A percentile compares a stretch with the other conserved stretches of the same genome.
These are phyloP conservation scores for Chironomus tepperi DNA, from an alignment of 1,140 invertebrate genomes.

Conservation along the genomic window DNA sequence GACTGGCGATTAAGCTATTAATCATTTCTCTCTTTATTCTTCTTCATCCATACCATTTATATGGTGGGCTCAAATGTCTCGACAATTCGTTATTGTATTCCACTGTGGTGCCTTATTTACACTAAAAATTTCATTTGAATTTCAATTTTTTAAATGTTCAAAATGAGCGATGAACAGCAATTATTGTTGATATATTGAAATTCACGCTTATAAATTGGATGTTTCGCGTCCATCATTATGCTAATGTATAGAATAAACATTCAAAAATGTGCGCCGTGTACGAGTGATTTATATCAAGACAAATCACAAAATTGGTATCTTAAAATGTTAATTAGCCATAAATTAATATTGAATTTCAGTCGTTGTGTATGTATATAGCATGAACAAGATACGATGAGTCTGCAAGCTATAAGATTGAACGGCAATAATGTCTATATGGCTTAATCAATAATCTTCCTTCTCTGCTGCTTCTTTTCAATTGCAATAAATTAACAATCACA, in stretches of 20 bases:
- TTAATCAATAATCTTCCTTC: too few species aligned
- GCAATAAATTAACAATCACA: too few species aligned
- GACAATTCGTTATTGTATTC: neutral
- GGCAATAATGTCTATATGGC: too few species aligned
- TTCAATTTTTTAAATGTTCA: neutral
- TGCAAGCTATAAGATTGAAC: too few species aligned
- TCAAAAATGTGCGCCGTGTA: neutral
- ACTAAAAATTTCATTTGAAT: neutral
- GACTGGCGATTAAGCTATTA: neutral
- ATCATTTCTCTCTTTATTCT: neutral
- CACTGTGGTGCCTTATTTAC: neutral
- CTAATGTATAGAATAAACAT: slow-evolving; percentile 9
- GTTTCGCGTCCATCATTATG: slow-evolving; percentile 6
- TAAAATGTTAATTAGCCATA: neutral
- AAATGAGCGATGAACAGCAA: neutral
- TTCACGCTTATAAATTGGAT: neutral
- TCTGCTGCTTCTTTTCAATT: too few species aligned
- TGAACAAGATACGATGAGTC: too few species aligned
- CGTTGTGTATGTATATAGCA: too few species aligned
- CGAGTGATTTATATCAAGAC: slow-evolving; percentile 15
- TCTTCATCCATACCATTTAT: neutral
- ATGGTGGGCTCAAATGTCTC: slow-evolving; percentile 11
- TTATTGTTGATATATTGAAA: neutral
- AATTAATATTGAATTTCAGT: neutral
- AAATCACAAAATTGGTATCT: neutral